Evolutionary conservation across 2,888 invertebrate species (phyloP).

Genomic region (Vesta saturnalis): DNA sequence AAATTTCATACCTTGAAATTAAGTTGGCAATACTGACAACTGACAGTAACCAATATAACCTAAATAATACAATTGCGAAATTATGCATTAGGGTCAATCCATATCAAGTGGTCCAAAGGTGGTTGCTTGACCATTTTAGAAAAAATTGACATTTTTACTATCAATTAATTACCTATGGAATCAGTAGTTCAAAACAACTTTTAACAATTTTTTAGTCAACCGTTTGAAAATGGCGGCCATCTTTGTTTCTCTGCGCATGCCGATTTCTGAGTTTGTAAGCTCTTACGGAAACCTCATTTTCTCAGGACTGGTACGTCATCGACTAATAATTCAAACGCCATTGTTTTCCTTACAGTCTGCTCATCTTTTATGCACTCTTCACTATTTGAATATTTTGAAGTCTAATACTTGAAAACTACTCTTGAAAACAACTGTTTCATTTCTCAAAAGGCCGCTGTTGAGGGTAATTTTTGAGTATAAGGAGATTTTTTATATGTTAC

Average conservation of each 20-base stretch:
- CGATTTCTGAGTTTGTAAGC: conserved; percentile 1
- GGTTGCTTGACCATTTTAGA: neutral
- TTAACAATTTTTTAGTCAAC: neutral
- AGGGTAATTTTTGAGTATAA: neutral
- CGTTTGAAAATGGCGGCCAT: too few relatives aligned
- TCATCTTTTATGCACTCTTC: neutral
- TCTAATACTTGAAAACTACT: too few relatives aligned
- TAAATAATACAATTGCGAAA: too few relatives aligned
- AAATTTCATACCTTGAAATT: too few relatives aligned
- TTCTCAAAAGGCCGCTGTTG: neutral
- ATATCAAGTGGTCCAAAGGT: neutral
- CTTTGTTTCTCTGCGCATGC: neutral
- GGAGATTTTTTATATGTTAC: neutral
- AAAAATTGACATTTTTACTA: neutral
- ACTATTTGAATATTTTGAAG: conserved; percentile 1
- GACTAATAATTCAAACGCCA: neutral
- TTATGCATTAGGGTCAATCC: neutral
- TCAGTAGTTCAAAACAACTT: neutral
- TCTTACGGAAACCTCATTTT: neutral
- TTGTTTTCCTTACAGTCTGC: neutral
- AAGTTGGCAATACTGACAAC: too few relatives aligned
- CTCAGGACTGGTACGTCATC: neutral
- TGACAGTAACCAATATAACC: too few relatives aligned
- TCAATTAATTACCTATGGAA: conserved; percentile 3
- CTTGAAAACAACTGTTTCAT: neutral